These are phyloP conservation scores for Drosophila tanythrix DNA, from an alignment of 2,888 invertebrate genomes.

Conservation along the genomic window DNA sequence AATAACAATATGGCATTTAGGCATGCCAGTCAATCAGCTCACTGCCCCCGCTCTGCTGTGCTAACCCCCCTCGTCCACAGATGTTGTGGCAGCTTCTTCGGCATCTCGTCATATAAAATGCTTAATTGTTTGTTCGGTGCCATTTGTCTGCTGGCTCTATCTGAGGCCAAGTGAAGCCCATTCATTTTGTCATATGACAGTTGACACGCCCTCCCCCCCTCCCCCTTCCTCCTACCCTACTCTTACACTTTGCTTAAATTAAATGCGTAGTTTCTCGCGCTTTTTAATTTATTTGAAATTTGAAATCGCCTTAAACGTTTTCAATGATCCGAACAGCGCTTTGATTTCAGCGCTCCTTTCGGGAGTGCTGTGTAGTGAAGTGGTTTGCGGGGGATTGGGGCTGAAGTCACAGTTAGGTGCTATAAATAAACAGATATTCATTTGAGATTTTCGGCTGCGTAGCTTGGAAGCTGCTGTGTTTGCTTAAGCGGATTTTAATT, in stretches of 20 bases:
- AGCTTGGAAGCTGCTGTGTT: constrained; percentile 64
- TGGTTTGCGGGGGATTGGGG: neutral
- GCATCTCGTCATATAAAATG: constrained; percentile 48
- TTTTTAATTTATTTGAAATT: constrained; percentile 67
- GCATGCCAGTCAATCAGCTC: constrained; percentile 21
- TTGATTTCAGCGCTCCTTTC: constrained; percentile 60
- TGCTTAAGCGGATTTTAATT: constrained; percentile 74
- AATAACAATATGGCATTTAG: constrained; percentile 35
- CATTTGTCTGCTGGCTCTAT: constrained; percentile 64
- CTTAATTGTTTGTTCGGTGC: constrained; percentile 75
- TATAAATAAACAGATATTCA: constrained; percentile 54
- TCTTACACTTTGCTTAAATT: constrained; percentile 56
- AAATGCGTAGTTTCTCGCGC: constrained; percentile 73
- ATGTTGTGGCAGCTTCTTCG: constrained; percentile 31
- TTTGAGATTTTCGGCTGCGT: constrained; percentile 53
- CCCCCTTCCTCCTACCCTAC: constrained; percentile 12
- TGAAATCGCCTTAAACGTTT: constrained; percentile 69
- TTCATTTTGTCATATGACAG: constrained; percentile 51
- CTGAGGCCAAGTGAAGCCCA: constrained; percentile 57
- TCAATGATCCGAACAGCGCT: constrained; percentile 71
- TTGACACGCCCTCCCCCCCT: constrained; percentile 31
- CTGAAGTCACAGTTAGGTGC: constrained; percentile 23
- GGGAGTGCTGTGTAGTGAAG: neutral
- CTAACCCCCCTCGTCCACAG: neutral
- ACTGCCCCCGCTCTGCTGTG: neutral